phyloP scores from a whole-genome alignment of 2,888 invertebrate species.

The Eumacrocentrus americanus region DNA sequence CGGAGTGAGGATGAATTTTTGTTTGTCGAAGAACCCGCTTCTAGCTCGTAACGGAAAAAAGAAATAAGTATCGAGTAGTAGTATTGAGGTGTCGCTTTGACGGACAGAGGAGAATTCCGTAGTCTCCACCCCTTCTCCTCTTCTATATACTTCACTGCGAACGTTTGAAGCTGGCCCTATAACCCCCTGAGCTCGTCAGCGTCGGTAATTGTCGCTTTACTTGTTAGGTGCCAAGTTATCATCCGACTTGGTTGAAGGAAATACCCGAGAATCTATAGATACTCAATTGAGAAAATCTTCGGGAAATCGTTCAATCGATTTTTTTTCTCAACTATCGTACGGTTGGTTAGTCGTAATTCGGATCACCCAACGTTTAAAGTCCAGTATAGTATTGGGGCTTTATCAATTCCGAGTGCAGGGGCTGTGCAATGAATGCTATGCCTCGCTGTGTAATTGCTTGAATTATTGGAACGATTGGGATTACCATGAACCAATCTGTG shows the following conservation, averaged over 20 bases:
- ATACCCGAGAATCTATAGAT: constrained; percentile 7
- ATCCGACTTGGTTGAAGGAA: constrained; percentile 22
- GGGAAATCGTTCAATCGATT: constrained; percentile 17
- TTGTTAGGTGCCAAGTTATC: constrained; percentile 46
- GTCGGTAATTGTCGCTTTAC: constrained; percentile 52
- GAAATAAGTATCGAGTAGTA: too few relatives aligned
- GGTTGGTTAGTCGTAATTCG: constrained; percentile 11
- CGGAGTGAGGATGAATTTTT: too few relatives aligned
- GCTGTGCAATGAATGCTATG: constrained; percentile 3
- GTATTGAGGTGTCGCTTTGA: too few relatives aligned
- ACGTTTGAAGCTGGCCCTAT: too few relatives aligned
- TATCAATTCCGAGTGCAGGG: constrained; percentile 7
- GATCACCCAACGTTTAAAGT: too few relatives aligned
- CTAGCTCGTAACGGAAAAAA: too few relatives aligned
- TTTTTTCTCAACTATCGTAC: not conserved
- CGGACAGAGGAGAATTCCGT: too few relatives aligned
- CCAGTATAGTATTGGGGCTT: not conserved
- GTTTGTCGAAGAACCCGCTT: too few relatives aligned
- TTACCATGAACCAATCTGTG: not conserved
- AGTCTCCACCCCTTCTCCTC: too few relatives aligned
- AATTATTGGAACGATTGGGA: constrained; percentile 17
- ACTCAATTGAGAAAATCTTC: not conserved
- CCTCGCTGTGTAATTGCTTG: constrained; percentile 4
- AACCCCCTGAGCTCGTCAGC: constrained; percentile 46
- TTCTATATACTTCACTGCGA: too few relatives aligned